Conservation (phyloP, 1,140 invertebrate species). For the Lasaia peninsularis region DNA sequence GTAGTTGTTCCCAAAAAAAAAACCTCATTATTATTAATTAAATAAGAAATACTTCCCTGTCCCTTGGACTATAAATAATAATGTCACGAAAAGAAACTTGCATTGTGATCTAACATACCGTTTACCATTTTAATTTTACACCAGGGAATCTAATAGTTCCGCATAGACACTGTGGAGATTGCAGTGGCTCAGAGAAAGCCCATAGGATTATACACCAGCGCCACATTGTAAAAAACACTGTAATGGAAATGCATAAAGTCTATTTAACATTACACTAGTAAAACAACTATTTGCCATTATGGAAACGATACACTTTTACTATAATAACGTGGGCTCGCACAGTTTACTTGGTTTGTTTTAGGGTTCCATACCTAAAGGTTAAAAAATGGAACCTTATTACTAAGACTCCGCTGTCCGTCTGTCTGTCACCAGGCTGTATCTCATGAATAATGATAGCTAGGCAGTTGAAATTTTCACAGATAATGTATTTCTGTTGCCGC, state of each 20-base stretch:
- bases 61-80: too few relatives aligned
- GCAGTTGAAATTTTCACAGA: too few relatives aligned
- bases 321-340: conserved; percentile 22
- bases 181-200: conserved; percentile 5
- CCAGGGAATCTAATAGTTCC: conserved; percentile 9
- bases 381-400: too few relatives aligned
- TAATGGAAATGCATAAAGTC: not conserved
- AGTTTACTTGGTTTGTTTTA: conserved; percentile 27
- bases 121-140: conserved; percentile 8
- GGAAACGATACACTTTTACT: conserved; percentile 49
- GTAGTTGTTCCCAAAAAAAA: too few relatives aligned
- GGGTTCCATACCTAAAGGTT: too few relatives aligned
- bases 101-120: conserved; percentile 8
- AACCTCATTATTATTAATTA: too few relatives aligned
- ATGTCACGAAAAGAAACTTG: conserved; percentile 4
- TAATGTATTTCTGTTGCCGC: too few relatives aligned
- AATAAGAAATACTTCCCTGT: too few relatives aligned
- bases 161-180: conserved; percentile 1
- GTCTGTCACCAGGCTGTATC: too few relatives aligned
- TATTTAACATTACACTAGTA: not conserved
- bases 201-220: not conserved
- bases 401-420: too few relatives aligned
- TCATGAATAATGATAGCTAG: too few relatives aligned
- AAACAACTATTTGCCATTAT: not conserved
- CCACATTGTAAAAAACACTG: not conserved